These are phyloP conservation scores for Nesogale talazaci DNA, from an alignment of 2,113 vertebrate genomes.

Conservation along the genomic window DNA sequence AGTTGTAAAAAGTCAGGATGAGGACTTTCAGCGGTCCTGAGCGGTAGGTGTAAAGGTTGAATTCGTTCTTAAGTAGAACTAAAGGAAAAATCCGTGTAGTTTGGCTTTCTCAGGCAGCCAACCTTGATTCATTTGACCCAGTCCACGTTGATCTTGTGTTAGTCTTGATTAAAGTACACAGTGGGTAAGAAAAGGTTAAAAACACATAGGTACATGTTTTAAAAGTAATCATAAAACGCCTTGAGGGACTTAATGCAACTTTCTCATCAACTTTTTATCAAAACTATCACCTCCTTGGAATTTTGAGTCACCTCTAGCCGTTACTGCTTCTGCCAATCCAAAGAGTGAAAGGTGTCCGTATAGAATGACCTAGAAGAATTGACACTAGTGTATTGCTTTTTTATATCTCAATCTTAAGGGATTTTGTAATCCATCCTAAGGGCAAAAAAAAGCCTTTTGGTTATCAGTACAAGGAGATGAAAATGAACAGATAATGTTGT, in stretches of 20 bases:
- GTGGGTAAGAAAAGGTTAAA: not conserved
- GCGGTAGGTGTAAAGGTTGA: not conserved
- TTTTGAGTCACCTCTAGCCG: not conserved
- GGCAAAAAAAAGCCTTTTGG: slow-evolving; percentile 37
- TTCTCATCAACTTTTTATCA: not conserved
- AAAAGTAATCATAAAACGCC: not conserved
- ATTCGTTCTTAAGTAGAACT: not conserved
- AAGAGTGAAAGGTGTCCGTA: not conserved
- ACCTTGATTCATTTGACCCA: not conserved
- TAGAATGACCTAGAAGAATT: not conserved
- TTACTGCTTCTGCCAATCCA: not conserved
- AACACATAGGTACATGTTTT: not conserved
- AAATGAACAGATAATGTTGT: not conserved
- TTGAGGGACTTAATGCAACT: not conserved
- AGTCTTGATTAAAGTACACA: not conserved
- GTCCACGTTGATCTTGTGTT: not conserved
- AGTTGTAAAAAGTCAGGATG: not conserved
- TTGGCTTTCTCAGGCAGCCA: not conserved
- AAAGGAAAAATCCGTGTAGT: not conserved
- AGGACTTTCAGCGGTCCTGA: not conserved
- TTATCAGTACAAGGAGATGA: slow-evolving; percentile 23
- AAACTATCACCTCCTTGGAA: not conserved
- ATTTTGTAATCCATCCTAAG: not conserved
- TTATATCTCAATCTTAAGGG: not conserved
- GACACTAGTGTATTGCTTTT: not conserved